phyloP scores from a whole-genome alignment of 92 coral and sea anemone genomes.

The Epizoanthus stellaris region DNA sequence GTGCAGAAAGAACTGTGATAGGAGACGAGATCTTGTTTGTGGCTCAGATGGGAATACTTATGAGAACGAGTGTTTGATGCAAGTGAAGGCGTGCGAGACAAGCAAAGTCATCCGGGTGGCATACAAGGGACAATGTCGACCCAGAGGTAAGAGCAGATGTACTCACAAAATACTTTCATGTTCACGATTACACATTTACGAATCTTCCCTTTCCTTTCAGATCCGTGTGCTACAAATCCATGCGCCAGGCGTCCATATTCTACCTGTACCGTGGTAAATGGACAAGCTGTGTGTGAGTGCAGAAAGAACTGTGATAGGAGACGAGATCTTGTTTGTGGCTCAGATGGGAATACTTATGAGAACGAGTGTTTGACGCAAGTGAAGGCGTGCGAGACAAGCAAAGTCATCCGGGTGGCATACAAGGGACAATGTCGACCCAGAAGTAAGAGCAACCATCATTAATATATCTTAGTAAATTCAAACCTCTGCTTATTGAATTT shows the following conservation, averaged over 20 bases:
- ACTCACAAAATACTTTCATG: background rate
- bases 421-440: background rate
- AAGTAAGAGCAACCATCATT: background rate
- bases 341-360: conserved; percentile 10
- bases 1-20: conserved; percentile 2
- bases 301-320: background rate
- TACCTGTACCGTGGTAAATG: background rate
- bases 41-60: conserved; percentile 26
- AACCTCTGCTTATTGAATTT: too few relatives aligned
- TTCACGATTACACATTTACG: background rate
- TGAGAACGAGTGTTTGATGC: conserved; percentile 7
- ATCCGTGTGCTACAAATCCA: conserved; percentile 3
- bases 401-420: background rate
- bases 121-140: background rate
- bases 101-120: background rate
- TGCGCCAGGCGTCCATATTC: background rate
- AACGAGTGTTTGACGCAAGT: conserved; percentile 6
- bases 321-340: conserved; percentile 9
- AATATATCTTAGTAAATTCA: too few relatives aligned
- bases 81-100: conserved; percentile 14
- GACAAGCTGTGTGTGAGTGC: background rate
- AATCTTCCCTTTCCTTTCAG: background rate
- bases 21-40: background rate
- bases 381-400: conserved; percentile 13
- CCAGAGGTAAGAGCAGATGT: background rate